Evolutionary conservation across 2,888 invertebrate species (phyloP).

Genomic region (Pilophorus perplexus): DNA sequence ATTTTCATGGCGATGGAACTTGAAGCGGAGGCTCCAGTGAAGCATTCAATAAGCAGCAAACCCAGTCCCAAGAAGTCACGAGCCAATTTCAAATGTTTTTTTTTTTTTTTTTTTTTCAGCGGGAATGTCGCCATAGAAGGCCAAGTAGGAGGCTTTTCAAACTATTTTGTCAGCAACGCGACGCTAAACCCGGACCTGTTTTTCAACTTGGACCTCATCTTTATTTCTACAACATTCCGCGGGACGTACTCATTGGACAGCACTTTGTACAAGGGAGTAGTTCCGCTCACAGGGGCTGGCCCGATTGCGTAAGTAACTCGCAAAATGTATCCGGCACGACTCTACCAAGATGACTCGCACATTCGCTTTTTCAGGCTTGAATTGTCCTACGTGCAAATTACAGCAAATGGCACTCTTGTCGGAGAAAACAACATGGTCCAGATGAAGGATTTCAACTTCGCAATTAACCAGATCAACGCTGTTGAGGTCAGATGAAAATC

Average conservation of each 20-base stretch:
- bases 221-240: slow-evolving; percentile 17
- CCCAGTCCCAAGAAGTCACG: no score
- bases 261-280: background rate
- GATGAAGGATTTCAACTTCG: slow-evolving; percentile 17
- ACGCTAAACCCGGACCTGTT: slow-evolving; percentile 15
- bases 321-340: no score
- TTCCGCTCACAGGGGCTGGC: slow-evolving; percentile 22
- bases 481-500: slow-evolving; percentile 11
- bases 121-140: slow-evolving; percentile 12
- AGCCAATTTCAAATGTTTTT: no score
- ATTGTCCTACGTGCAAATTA: slow-evolving; percentile 10
- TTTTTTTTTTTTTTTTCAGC: no score
- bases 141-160: slow-evolving; percentile 25
- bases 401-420: slow-evolving; percentile 14
- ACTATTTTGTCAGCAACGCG: slow-evolving; percentile 21
- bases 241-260: slow-evolving; percentile 5
- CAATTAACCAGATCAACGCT: slow-evolving; percentile 21
- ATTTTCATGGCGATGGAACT: no score
- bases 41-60: no score
- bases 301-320: slow-evolving; percentile 20
- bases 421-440: slow-evolving; percentile 28
- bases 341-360: background rate
- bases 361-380: slow-evolving; percentile 9
- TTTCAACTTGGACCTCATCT: background rate
- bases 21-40: no score